These are phyloP conservation scores for Melanchra persicariae DNA, from an alignment of 2,888 invertebrate species.

Conservation along the genomic window DNA sequence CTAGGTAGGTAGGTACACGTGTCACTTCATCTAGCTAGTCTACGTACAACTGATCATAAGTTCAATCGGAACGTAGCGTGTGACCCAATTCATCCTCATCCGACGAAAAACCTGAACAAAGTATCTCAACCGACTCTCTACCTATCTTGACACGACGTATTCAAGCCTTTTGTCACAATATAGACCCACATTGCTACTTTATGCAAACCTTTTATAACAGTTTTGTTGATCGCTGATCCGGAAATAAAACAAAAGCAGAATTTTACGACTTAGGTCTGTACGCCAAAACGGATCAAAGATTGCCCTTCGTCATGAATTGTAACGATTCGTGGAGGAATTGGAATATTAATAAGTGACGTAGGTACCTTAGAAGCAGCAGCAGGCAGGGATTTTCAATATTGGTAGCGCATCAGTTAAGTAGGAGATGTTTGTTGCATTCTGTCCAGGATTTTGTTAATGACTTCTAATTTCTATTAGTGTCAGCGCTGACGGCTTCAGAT, in stretches of 20 bases:
- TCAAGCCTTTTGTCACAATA: slow-evolving; percentile 3
- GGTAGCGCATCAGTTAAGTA: too few species aligned
- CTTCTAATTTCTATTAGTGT: neutral
- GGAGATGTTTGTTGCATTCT: neutral
- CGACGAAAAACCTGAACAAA: slow-evolving; percentile 17
- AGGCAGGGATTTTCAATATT: neutral
- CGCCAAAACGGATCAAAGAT: slow-evolving; percentile 15
- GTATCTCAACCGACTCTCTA: neutral
- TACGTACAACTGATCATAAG: neutral
- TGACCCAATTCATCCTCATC: slow-evolving; percentile 24
- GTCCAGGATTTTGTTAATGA: slow-evolving; percentile 1
- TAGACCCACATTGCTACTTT: neutral
- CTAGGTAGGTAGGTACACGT: neutral
- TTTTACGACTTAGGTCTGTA: slow-evolving; percentile 44
- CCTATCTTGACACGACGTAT: slow-evolving; percentile 6
- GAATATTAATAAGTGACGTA: neutral
- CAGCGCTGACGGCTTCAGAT: neutral
- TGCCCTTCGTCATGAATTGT: slow-evolving; percentile 33
- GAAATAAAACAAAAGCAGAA: slow-evolving; percentile 37
- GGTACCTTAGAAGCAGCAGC: neutral
- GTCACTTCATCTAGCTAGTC: neutral
- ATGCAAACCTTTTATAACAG: slow-evolving; percentile 21
- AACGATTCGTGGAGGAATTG: neutral
- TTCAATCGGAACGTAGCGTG: slow-evolving; percentile 17
- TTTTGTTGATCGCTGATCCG: slow-evolving; percentile 23